A percentile compares a stretch with the other conserved stretches of the same genome.
These are phyloP conservation scores for Manis pentadactyla DNA, from an alignment of 2,797 vertebrate genomes.

Conservation along the genomic window DNA sequence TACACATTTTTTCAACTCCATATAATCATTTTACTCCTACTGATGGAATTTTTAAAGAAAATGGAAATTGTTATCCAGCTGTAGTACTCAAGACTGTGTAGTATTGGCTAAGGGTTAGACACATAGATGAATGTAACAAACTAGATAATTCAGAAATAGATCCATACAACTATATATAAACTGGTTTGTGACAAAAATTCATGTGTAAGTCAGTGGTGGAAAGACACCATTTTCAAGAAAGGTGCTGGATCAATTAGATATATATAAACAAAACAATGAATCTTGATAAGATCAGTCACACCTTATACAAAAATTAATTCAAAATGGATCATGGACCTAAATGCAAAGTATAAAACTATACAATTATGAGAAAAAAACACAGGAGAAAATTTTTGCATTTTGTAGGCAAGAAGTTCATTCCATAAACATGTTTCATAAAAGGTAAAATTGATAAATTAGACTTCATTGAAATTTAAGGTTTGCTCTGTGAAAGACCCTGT, in stretches of 20 bases:
- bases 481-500: background rate
- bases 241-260: background rate
- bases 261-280: background rate
- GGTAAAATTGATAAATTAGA: background rate
- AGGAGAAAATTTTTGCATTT: background rate
- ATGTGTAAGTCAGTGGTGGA: background rate
- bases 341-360: background rate
- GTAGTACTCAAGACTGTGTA: background rate
- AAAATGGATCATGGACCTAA: background rate
- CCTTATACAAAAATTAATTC: background rate
- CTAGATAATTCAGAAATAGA: background rate
- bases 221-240: background rate
- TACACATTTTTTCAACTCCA: background rate
- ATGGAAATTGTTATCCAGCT: background rate
- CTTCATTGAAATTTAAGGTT: background rate
- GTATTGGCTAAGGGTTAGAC: background rate
- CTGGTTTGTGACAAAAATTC: background rate
- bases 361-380: background rate
- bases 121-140: background rate
- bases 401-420: background rate
- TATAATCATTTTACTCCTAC: background rate
- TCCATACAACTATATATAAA: background rate
- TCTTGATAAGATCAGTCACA: background rate
- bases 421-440: background rate
- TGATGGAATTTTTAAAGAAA: constrained; percentile 20